Base-by-base conservation (phyloP, 1,140 invertebrate genomes). In the Drosophila pseudoobscura region DNA sequence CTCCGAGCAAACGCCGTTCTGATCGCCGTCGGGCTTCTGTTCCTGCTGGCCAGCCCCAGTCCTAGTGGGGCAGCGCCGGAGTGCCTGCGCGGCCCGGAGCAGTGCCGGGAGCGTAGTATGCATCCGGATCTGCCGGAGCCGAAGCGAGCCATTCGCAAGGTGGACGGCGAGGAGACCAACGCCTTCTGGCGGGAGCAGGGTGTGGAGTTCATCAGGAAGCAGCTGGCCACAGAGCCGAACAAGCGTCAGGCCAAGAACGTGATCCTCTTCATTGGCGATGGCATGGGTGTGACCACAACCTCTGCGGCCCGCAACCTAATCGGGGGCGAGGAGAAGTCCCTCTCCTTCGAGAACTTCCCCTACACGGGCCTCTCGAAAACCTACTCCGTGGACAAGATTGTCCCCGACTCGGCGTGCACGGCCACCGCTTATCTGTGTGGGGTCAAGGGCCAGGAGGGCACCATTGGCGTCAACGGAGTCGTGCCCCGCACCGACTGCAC, bases 361-460 rank as follows among this genome's bases (percentile, higher is more conserved):
- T 92, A 95, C 59, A 92, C 93, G 5, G 96, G 94, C n/a, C 85
- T 97, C 9, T 93, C 95, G 0, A 96, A 96, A 96, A 97, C 97
- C 0, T 98, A 97, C 90, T 96, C 95, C 78, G 93, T 96, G 24
- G 95, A 97, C 89, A 93, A 93, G 26, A 96, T 97, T 93, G 95
- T 95, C 0, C 94, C 97, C 0, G 97, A 98, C 90, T 96, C 95
- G 0, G 96, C 96, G 0, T 94, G 93, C 35, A 95, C 95, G 3
- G 89, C 90, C 1, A 98, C 96, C 0, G 96, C 97, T 0, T 96
- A 96, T 72, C 92, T 97, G 13, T 93, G 93, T 11, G 97, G 97
- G 2, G 94, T 97, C 0, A 98, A 98, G 92, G 94, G 94, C 0
- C 97, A 97, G 79, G 94, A 94, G 52, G 95, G 94, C 17, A 96